phyloP scores from a whole-genome alignment of 1,140 invertebrate species.

The Cyclina sinensis region DNA sequence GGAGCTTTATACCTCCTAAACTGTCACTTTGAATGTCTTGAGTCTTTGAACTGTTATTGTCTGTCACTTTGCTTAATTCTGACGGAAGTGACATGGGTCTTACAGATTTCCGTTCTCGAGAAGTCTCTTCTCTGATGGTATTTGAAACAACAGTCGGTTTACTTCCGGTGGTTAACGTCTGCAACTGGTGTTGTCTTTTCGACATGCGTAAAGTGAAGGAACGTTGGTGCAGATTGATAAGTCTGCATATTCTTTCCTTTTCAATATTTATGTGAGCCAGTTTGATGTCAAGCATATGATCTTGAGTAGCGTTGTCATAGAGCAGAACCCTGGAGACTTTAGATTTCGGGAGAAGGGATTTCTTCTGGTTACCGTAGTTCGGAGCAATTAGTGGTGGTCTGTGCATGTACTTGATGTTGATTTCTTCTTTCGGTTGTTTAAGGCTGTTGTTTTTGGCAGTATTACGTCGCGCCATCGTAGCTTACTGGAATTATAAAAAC shows the following conservation, averaged over 20 bases:
- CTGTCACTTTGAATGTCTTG: slow-evolving; percentile 35
- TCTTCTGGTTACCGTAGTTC: slow-evolving; percentile 80
- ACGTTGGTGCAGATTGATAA: slow-evolving; percentile 78
- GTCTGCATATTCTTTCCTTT: slow-evolving; percentile 70
- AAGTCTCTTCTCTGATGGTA: neutral
- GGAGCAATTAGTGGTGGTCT: slow-evolving; percentile 81
- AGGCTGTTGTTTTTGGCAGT: slow-evolving; percentile 37
- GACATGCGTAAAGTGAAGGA: slow-evolving; percentile 75
- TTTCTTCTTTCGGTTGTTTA: slow-evolving; percentile 56
- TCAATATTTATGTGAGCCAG: slow-evolving; percentile 76
- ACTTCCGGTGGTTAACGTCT: slow-evolving; percentile 11
- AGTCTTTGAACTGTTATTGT: neutral
- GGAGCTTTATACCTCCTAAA: slow-evolving; percentile 71
- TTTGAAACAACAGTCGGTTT: neutral
- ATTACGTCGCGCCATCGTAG: slow-evolving; percentile 17
- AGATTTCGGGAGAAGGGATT: slow-evolving; percentile 78
- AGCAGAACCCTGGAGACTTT: slow-evolving; percentile 82
- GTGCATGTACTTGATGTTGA: slow-evolving; percentile 80
- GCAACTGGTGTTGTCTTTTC: slow-evolving; percentile 73
- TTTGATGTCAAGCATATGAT: slow-evolving; percentile 82
- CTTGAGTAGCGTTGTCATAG: slow-evolving; percentile 83
- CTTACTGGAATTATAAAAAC: neutral
- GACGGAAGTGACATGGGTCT: neutral
- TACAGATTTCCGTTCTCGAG: neutral
- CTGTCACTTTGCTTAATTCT: neutral